Conservation (phyloP, 2,113 vertebrate genomes). For the Silurus glanis region DNA sequence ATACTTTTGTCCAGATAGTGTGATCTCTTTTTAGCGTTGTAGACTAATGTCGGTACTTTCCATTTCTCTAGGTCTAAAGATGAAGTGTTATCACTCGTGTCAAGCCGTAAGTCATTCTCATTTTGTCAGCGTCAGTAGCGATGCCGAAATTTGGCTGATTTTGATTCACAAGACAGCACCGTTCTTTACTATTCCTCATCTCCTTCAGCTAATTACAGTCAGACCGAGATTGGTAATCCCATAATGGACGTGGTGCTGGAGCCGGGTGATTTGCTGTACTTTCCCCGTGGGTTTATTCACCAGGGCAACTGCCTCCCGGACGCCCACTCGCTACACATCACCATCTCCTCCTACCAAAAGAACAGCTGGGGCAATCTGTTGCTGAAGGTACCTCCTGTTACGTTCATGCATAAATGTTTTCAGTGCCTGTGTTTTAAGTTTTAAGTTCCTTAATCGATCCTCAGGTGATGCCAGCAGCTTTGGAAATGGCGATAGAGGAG, state of each 20-base stretch:
- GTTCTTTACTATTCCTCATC: neutral
- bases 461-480: slow-evolving; percentile 82
- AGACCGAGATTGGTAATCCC: slow-evolving; percentile 81
- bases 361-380: slow-evolving; percentile 93
- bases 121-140: neutral
- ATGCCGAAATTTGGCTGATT: neutral
- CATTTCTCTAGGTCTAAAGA: slow-evolving; percentile 64
- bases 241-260: slow-evolving; percentile 87
- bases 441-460: neutral
- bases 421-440: neutral
- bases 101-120: slow-evolving; percentile 73
- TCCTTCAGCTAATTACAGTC: slow-evolving; percentile 78
- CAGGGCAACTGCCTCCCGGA: slow-evolving; percentile 87
- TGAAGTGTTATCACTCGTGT: slow-evolving; percentile 72
- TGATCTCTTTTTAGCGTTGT: neutral
- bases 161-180: neutral
- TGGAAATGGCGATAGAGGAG: slow-evolving; percentile 91
- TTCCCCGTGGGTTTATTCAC: slow-evolving; percentile 93
- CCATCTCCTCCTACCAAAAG: slow-evolving; percentile 90
- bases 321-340: slow-evolving; percentile 88
- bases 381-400: slow-evolving; percentile 70
- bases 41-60: slow-evolving; percentile 6
- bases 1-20: too few relatives aligned
- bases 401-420: too few relatives aligned
- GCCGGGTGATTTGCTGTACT: slow-evolving; percentile 91